Percentiles rank a stretch among this genome's conserved stretches.
phyloP scores from a whole-genome alignment of 1,140 invertebrate species.

The Drosophila funebris region DNA sequence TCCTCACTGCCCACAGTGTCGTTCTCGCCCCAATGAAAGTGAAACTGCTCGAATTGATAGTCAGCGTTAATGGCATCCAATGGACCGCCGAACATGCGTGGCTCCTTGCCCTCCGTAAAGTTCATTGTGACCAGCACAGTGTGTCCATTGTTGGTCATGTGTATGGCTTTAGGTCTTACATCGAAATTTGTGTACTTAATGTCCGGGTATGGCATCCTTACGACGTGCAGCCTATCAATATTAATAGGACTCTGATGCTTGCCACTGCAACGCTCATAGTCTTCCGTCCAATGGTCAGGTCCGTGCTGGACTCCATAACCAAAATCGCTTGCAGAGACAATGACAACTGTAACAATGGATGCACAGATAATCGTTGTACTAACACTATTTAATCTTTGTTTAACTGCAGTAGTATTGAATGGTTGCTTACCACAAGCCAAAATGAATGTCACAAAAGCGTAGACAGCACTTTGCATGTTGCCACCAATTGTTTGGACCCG shows the following conservation, averaged over 20 bases:
- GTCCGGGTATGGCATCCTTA: conserved; percentile 83
- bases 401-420: too few relatives aligned
- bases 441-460: too few relatives aligned
- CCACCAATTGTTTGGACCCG: too few relatives aligned
- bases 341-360: neutral
- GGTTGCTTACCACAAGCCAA: too few relatives aligned
- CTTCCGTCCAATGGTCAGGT: conserved; percentile 88
- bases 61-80: conserved; percentile 84
- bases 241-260: conserved; percentile 94
- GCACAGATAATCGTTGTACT: neutral
- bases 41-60: conserved; percentile 91
- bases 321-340: conserved; percentile 42
- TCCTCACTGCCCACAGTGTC: conserved; percentile 94
- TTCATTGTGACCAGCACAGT: conserved; percentile 87
- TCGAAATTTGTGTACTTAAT: conserved; percentile 86
- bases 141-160: conserved; percentile 90
- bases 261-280: conserved; percentile 88
- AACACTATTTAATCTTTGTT: too few relatives aligned
- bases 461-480: too few relatives aligned
- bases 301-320: conserved; percentile 84
- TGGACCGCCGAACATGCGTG: conserved; percentile 88
- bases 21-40: conserved; percentile 92
- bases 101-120: conserved; percentile 83
- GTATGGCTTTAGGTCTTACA: conserved; percentile 84
- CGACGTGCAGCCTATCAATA: conserved; percentile 88